A percentile compares a stretch with the other conserved stretches of the same genome.
phyloP scores from a whole-genome alignment of 2,113 vertebrate species.

The Cynoglossus semilaevis region DNA sequence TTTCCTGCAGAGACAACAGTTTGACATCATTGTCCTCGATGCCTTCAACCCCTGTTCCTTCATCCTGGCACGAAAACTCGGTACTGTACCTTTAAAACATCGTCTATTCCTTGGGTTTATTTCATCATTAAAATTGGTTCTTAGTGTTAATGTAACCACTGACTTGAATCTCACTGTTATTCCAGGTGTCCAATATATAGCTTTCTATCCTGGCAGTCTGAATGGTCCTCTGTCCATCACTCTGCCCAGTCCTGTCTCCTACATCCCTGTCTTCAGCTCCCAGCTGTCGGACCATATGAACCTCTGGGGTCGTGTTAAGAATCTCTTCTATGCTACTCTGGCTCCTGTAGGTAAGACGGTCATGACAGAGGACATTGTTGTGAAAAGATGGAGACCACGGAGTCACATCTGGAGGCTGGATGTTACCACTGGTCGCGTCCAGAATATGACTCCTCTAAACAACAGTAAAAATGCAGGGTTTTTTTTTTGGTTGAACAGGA shows the following conservation, averaged over 20 bases:
- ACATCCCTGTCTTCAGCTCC: constrained; percentile 51
- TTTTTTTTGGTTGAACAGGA: too few relatives aligned
- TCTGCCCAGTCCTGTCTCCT: constrained; percentile 52
- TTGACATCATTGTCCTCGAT: constrained; percentile 54
- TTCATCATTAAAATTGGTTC: neutral
- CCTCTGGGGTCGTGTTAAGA: constrained; percentile 66
- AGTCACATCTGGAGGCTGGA: too few relatives aligned
- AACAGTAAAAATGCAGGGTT: too few relatives aligned
- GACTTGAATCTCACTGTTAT: constrained; percentile 8
- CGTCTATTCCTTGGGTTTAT: neutral
- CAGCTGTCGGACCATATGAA: constrained; percentile 62
- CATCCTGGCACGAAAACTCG: constrained; percentile 62
- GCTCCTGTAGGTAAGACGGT: constrained; percentile 21
- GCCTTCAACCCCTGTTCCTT: constrained; percentile 72
- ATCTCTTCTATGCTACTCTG: constrained; percentile 56
- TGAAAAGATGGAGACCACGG: too few relatives aligned
- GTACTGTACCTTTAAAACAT: constrained; percentile 18
- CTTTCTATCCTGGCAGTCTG: constrained; percentile 42
- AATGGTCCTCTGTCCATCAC: constrained; percentile 40
- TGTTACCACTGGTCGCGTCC: too few relatives aligned
- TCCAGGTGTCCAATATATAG: constrained; percentile 53
- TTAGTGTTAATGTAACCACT: too few relatives aligned
- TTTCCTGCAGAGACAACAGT: constrained; percentile 59
- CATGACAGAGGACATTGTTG: neutral
- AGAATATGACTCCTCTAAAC: too few relatives aligned